phyloP scores from a whole-genome alignment of 2,797 vertebrate species.

The Momotus momota region DNA sequence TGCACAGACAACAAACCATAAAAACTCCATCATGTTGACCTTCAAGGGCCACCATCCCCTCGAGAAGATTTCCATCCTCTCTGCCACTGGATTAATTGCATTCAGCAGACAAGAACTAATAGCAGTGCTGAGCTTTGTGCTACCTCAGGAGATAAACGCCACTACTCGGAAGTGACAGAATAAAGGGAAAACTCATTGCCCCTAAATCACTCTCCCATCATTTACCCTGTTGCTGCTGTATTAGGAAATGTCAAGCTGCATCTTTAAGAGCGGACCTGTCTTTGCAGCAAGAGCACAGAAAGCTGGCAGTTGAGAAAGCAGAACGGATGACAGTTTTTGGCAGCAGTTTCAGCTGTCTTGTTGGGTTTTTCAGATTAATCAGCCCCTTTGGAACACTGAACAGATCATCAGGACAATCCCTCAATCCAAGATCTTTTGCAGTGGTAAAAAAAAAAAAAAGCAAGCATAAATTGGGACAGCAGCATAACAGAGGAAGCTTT shows the following conservation, averaged over 20 bases:
- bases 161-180: neutral
- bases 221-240: constrained; percentile 31
- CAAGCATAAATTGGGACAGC: constrained; percentile 2
- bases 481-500: constrained; percentile 50
- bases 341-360: constrained; percentile 74
- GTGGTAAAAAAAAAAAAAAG: neutral
- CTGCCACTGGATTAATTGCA: neutral
- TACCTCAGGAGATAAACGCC: neutral
- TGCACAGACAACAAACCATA: neutral
- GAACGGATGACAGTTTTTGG: constrained; percentile 71
- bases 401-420: constrained; percentile 66
- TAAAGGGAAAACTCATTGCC: neutral
- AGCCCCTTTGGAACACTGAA: constrained; percentile 69
- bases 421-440: constrained; percentile 54
- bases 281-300: constrained; percentile 25
- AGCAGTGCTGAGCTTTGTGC: neutral
- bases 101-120: neutral
- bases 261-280: constrained; percentile 49
- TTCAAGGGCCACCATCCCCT: neutral
- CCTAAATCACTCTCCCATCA: neutral
- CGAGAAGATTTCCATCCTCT: neutral
- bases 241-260: constrained; percentile 54
- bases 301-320: constrained; percentile 71
- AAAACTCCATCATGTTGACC: neutral
- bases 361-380: constrained; percentile 77